These are phyloP conservation scores for Plebejus argus DNA, from an alignment of 2,888 invertebrate genomes.

Conservation along the genomic window DNA sequence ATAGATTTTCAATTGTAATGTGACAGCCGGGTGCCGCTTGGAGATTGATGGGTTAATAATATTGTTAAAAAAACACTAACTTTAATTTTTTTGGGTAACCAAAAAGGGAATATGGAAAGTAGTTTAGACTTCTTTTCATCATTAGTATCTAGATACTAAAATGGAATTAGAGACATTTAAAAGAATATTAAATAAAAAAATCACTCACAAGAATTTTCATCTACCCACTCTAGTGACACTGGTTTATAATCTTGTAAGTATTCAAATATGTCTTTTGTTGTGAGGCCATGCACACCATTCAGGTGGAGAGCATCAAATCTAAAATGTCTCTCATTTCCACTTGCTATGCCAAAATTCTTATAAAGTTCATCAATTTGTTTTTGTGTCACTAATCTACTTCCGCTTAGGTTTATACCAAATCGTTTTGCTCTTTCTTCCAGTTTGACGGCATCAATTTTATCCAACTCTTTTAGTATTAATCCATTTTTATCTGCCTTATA, in stretches of 20 bases:
- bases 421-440: slow-evolving; percentile 71
- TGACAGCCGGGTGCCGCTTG: too few species aligned
- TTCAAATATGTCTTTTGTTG: slow-evolving; percentile 88
- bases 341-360: slow-evolving; percentile 67
- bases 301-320: slow-evolving; percentile 88
- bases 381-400: slow-evolving; percentile 69
- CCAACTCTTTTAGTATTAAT: slow-evolving; percentile 59
- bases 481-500: slow-evolving; percentile 64
- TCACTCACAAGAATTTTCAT: slow-evolving; percentile 86
- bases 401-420: slow-evolving; percentile 70
- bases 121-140: neutral
- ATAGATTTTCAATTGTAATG: too few species aligned
- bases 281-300: slow-evolving; percentile 87
- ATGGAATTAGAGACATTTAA: neutral
- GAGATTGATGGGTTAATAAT: too few species aligned
- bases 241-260: slow-evolving; percentile 90
- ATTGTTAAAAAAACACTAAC: neutral
- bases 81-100: neutral
- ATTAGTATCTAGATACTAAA: too few species aligned
- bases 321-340: slow-evolving; percentile 82
- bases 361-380: slow-evolving; percentile 74
- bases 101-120: neutral
- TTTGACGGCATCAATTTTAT: slow-evolving; percentile 68
- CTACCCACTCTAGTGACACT: slow-evolving; percentile 90
- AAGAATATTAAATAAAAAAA: slow-evolving; percentile 5